A percentile compares a stretch with the other conserved stretches of the same genome.
phyloP scores from a whole-genome alignment of 2,113 vertebrate species.

The Catharus bicknelli region DNA sequence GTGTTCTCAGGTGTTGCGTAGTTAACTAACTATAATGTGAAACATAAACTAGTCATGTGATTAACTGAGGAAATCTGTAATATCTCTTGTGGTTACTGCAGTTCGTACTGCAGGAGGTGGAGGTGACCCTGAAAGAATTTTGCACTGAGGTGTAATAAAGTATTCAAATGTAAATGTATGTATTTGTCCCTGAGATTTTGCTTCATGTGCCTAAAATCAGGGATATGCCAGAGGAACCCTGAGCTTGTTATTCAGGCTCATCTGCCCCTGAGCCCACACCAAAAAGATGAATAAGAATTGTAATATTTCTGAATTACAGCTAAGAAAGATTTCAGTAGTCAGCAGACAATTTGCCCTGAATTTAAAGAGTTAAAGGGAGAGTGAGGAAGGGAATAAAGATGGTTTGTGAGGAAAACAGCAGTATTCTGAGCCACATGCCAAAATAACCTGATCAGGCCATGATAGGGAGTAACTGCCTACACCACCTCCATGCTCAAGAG shows the following conservation, averaged over 20 bases:
- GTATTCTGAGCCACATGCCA: not conserved
- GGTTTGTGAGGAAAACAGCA: not conserved
- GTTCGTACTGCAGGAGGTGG: not conserved
- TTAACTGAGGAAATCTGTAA: not conserved
- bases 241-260: not conserved
- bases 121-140: not conserved
- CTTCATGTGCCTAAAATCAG: not conserved
- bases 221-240: not conserved
- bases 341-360: not conserved
- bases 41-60: conserved; percentile 16
- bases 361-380: not conserved
- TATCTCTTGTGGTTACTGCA: not conserved
- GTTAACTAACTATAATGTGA: not conserved
- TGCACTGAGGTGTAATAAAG: not conserved
- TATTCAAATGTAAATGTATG: not conserved
- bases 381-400: not conserved
- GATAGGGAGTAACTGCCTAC: not conserved
- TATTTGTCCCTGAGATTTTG: conserved; percentile 10
- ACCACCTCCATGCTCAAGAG: not conserved
- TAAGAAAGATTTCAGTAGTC: not conserved
- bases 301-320: not conserved
- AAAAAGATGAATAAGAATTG: not conserved
- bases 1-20: not conserved
- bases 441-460: not conserved
- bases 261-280: not conserved